Base-by-base conservation (phyloP, 2,797 vertebrate species). In the Rachycentron canadum region DNA sequence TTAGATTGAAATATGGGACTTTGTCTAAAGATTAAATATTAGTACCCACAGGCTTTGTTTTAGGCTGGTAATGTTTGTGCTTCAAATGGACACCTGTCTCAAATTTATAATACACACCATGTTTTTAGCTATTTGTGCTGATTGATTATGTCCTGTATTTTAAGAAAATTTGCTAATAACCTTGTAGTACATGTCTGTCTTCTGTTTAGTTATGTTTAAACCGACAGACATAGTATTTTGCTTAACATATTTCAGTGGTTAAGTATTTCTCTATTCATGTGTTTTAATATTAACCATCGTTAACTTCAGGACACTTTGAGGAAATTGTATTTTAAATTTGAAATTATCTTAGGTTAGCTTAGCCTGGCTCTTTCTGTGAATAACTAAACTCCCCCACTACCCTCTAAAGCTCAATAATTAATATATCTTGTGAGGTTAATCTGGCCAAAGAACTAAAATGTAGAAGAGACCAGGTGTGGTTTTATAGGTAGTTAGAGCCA, bases 11-110 rank as follows among this genome's bases (percentile, higher is more conserved):
- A 73, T 25, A 69, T 60, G 38, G 34, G 23, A 21, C 53, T 61
- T 60, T 68, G 28, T 76, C 52, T 78, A 7, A 57, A n/a, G n/a
- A 67, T 85, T 5, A 78, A 88, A 84, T 81, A 86, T 85, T 78
- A 82, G 86, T 71, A 70, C 8, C 13, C 41, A 12, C 1, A 55
- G 12, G 72, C 53, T 76, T 69, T 49, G 55, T 72, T 78, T 69
- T 55, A 81, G 78, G 61, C 67, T 76, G 58, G 43, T 69, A 68
- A 50, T 76, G 57, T 64, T 71, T 75, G 28, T 45, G 34, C 72
- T 55, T 47, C 5, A 70, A 77, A 85, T 59, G 21, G 59, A 87
- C 79, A 80, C 41, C 14, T 50, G 26, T 73, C 53, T 72, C 53
- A 30, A n/a, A n/a, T n/a, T n/a, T 32, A 50, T 58, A 64, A 73